Base-by-base conservation (phyloP, 2,888 invertebrate species). In the Rotaria socialis region DNA sequence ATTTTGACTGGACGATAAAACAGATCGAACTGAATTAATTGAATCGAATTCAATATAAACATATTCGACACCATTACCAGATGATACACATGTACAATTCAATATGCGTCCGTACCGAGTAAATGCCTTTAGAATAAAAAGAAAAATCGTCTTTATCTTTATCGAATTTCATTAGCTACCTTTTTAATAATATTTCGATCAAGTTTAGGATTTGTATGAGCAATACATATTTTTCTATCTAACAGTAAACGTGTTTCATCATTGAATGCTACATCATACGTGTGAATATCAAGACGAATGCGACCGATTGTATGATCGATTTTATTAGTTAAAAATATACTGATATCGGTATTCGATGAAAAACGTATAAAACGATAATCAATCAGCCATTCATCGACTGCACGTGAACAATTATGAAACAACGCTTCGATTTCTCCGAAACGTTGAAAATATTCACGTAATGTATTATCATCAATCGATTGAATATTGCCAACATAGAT, bases 351-450 rank as follows among this genome's bases (percentile, higher is more conserved):
- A 24, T 43, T 47, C 10, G 47, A 24, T 11, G 80, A 43, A 80
- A 47, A 80, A n/a, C n/a, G 43, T n/a, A 80, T 47, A 80, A 80
- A 80, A 80, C 80, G 80, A 80, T 80, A 80, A 80, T 80, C 80
- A 47, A 80, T 80, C 47, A 80, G n/a, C 47, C 47, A 47, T 47
- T 47, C 47, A n/a, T 80, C 47, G 10, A 47, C 47, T 5, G 43
- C 24, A 47, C 47, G 47, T n/a, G 43, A 24, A n/a, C 80, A 80
- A 47, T 43, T 47, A 80, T 80, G 80, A 47, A 10, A 80, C 2
- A 43, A 47, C n/a, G 22, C 80, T 43, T 47, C 47, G n/a, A 80
- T 47, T 47, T 80, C n/a, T 24, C 80, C 80, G 47, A 80, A 80
- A 10, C n/a, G 80, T 47, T 43, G 47, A 80, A 43, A 80, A 80